phyloP scores from a whole-genome alignment of 2,797 vertebrate genomes.

The Spinus pinus region DNA sequence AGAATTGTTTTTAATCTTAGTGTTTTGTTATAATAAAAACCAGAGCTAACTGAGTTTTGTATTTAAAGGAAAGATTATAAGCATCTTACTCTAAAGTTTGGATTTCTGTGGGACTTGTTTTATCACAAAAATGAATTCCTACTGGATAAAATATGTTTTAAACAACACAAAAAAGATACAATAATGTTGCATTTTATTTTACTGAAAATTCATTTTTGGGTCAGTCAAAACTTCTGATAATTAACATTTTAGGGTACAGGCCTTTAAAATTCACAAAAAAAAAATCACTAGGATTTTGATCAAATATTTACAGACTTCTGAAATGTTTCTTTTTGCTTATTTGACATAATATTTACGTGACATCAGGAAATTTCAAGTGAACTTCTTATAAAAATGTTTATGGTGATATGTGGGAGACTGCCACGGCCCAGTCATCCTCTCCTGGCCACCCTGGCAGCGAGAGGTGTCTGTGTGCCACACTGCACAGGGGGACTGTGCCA shows the following conservation, averaged over 20 bases:
- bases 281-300: neutral
- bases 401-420: neutral
- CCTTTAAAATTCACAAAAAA: neutral
- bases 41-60: neutral
- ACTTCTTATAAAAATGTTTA: neutral
- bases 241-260: neutral
- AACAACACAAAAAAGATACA: neutral
- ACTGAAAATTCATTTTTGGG: neutral
- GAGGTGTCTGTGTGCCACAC: neutral
- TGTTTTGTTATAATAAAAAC: neutral
- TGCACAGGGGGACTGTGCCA: neutral
- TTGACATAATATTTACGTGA: neutral
- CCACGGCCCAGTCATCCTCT: neutral
- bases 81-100: neutral
- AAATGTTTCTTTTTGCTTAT: neutral
- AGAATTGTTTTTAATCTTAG: neutral
- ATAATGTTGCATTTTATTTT: neutral
- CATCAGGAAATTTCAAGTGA: neutral
- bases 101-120: neutral
- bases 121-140: neutral
- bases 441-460: fast-evolving
- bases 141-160: neutral
- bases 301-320: neutral
- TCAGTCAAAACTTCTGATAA: neutral
- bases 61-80: neutral